These are phyloP conservation scores for Meliscaeva auricollis DNA, from an alignment of 2,888 invertebrate species.

Conservation along the genomic window DNA sequence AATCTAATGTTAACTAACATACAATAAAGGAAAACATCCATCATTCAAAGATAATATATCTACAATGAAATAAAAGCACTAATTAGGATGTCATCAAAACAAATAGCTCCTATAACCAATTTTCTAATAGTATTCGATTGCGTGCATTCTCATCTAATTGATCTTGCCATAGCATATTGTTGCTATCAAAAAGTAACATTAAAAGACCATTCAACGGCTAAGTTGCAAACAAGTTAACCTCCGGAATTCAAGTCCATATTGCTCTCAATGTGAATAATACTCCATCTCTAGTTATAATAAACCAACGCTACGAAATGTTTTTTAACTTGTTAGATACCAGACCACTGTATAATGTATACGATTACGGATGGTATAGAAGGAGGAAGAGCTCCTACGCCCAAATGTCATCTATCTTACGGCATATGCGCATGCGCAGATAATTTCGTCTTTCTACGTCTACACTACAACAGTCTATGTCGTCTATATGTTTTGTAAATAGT, in stretches of 20 bases:
- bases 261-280: constrained; percentile 11
- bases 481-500: constrained; percentile 39
- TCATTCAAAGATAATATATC: neutral
- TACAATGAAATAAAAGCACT: neutral
- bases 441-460: constrained; percentile 54
- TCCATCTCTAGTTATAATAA: constrained; percentile 31
- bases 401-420: constrained; percentile 64
- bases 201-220: constrained; percentile 19
- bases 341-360: neutral
- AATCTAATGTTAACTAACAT: no score
- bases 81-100: constrained; percentile 19
- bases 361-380: neutral
- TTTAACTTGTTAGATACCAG: constrained; percentile 52
- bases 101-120: constrained; percentile 14
- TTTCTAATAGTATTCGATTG: neutral
- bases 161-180: constrained; percentile 3
- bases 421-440: constrained; percentile 43
- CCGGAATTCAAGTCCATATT: constrained; percentile 48
- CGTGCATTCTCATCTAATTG: constrained; percentile 45
- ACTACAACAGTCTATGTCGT: constrained; percentile 28
- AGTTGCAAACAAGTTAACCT: constrained; percentile 12
- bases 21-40: no score
- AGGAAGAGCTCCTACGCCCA: constrained; percentile 54
- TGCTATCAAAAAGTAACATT: constrained; percentile 6
- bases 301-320: constrained; percentile 39